Percentiles rank a stretch among this genome's conserved stretches.
Evolutionary conservation across 2,888 invertebrate species (phyloP).

Genomic region (Ischnus inquisitorius): DNA sequence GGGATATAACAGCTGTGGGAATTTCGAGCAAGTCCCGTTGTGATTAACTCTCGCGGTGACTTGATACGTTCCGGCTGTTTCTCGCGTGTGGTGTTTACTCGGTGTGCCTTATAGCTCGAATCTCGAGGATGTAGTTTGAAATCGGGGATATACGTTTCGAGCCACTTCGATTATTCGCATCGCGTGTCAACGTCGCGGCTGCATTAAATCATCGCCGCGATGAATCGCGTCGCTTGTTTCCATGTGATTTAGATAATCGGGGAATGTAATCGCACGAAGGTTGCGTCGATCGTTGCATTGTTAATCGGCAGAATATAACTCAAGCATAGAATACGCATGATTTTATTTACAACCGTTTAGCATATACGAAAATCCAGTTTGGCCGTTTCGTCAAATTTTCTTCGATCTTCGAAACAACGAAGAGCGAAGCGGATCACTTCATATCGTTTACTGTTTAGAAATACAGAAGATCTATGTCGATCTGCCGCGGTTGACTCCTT

Average conservation of each 20-base stretch:
- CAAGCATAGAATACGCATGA: no score
- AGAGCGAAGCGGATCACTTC: neutral
- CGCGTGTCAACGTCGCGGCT: no score
- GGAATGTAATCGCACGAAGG: no score
- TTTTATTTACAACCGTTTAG: no score
- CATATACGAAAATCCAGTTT: no score
- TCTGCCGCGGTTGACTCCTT: conserved; percentile 12
- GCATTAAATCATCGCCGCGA: no score
- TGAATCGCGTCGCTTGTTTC: no score
- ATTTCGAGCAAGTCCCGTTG: conserved; percentile 18
- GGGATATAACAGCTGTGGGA: neutral
- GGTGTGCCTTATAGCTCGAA: neutral
- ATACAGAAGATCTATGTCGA: neutral
- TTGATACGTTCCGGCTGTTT: neutral
- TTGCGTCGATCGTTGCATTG: no score
- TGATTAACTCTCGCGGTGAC: conserved; percentile 8
- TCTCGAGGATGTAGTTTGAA: neutral
- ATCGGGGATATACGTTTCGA: neutral
- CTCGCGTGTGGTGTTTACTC: neutral
- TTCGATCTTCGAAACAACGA: neutral
- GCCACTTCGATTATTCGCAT: neutral
- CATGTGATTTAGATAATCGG: no score
- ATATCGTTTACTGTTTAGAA: neutral
- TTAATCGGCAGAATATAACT: no score
- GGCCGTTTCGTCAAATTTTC: no score